phyloP scores from a whole-genome alignment of 2,888 invertebrate genomes.

The Tetheella fluctuosa region DNA sequence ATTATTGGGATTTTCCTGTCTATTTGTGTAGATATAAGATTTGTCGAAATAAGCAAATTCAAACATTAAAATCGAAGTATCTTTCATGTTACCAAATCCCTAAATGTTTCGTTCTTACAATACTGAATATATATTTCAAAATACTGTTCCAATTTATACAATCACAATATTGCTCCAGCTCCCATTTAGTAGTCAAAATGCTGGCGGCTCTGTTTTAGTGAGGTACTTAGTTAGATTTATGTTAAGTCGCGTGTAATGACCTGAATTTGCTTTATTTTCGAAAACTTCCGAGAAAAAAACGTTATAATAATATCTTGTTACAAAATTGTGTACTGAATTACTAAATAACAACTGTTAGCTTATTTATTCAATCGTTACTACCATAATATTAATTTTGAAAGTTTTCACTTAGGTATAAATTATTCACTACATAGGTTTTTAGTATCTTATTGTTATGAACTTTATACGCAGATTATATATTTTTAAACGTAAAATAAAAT shows the following conservation, averaged over 20 bases:
- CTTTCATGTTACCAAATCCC: not conserved
- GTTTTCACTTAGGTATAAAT: too few relatives aligned
- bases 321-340: not conserved
- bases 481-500: too few relatives aligned
- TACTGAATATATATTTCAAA: not conserved
- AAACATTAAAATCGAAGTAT: not conserved
- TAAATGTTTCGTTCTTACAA: not conserved
- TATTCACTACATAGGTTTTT: too few relatives aligned
- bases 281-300: not conserved
- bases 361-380: too few relatives aligned
- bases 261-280: not conserved
- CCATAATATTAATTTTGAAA: not conserved
- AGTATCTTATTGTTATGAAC: too few relatives aligned
- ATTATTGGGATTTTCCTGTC: too few relatives aligned
- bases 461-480: too few relatives aligned
- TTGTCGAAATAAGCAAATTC: too few relatives aligned
- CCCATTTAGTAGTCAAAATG: not conserved
- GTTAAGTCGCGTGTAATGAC: not conserved
- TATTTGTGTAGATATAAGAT: too few relatives aligned
- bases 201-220: not conserved
- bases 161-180: not conserved
- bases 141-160: not conserved
- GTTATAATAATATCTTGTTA: not conserved
- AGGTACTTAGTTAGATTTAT: slow-evolving; percentile 7
- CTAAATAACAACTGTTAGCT: too few relatives aligned